Base-by-base conservation (phyloP, 2,113 vertebrate genomes). In the Psophia crepitans region DNA sequence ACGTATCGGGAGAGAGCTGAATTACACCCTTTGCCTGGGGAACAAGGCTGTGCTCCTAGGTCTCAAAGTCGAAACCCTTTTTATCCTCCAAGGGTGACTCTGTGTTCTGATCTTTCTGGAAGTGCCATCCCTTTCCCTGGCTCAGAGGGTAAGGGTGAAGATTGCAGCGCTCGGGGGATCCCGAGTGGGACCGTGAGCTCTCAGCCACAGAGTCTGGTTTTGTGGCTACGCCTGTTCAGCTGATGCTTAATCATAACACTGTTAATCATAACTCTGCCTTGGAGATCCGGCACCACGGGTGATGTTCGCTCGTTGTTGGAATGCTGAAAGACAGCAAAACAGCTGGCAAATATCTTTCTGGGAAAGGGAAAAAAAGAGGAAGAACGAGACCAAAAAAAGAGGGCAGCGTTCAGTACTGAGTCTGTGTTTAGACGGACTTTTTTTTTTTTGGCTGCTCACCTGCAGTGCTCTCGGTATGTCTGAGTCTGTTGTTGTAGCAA, bases 51-150 rank as follows among this genome's bases (percentile, higher is more conserved):
- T 15, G 30, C 65, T 54, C 10, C 0, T 9, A 32, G 48, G 23
- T 75, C 70, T 77, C 83, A 32, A 0, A 78, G 69, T 84, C 0
- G 3, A 94, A 89, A 71, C 16, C 46, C 37, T 35, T 92, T 44
- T 18, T 64, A 43, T 84, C 69, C 56, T 63, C 73, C 60, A 46
- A 24, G 73, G 19, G 27, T 54, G 46, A 57, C 80, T 66, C 14
- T 26, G 24, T 41, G 64, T 71, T 78, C 77, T 78, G 35, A 46
- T 64, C 61, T 91, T 93, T 86, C 89, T 95, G 93, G 93, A 95
- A 96, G 43, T 51, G 33, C 53, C 43, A 56, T 81, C 77, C 48
- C 48, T 75, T 86, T 81, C 27, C 33, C 46, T 94, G 64, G 61
- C 51, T 89, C 16, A 64, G 35, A 53, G 28, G 30, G 37, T 37